Percentiles rank a stretch among this genome's conserved stretches.
Evolutionary conservation across 1,140 invertebrate genomes (phyloP).

Genomic region (Heliconius hermathena): DNA sequence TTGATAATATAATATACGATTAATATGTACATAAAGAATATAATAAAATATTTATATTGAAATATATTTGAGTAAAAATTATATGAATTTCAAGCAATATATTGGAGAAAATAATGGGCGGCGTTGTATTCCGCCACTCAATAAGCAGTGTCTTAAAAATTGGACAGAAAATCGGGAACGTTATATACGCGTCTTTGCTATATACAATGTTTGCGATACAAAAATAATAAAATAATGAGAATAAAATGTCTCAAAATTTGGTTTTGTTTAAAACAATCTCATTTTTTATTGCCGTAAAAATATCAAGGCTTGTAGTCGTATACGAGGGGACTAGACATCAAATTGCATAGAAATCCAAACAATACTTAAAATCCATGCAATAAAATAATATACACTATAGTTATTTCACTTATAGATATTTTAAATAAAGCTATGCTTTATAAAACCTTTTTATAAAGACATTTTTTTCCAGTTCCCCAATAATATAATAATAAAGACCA

Average conservation of each 20-base stretch:
- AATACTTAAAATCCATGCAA: background rate
- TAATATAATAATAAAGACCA: background rate
- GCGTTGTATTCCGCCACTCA: too few species aligned
- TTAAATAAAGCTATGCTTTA: too few species aligned
- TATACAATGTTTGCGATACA: too few species aligned
- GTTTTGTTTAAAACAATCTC: background rate
- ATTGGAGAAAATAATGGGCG: background rate
- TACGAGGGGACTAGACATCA: background rate
- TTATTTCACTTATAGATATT: background rate
- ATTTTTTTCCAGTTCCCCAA: too few species aligned
- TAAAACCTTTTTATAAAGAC: too few species aligned
- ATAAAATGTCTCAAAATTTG: too few species aligned
- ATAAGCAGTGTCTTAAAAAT: too few species aligned
- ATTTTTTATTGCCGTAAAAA: background rate
- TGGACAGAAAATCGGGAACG: too few species aligned
- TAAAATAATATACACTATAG: background rate
- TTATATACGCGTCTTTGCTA: too few species aligned
- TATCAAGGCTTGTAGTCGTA: background rate
- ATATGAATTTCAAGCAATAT: background rate
- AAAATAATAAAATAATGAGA: too few species aligned
- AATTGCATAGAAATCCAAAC: background rate
- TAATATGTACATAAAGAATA: slow-evolving; percentile 17
- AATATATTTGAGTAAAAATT: background rate
- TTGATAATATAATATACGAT: slow-evolving; percentile 47
- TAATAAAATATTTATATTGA: slow-evolving; percentile 20